Evolutionary conservation across 2,797 vertebrate species (phyloP).

Genomic region (Borostomias antarcticus): DNA sequence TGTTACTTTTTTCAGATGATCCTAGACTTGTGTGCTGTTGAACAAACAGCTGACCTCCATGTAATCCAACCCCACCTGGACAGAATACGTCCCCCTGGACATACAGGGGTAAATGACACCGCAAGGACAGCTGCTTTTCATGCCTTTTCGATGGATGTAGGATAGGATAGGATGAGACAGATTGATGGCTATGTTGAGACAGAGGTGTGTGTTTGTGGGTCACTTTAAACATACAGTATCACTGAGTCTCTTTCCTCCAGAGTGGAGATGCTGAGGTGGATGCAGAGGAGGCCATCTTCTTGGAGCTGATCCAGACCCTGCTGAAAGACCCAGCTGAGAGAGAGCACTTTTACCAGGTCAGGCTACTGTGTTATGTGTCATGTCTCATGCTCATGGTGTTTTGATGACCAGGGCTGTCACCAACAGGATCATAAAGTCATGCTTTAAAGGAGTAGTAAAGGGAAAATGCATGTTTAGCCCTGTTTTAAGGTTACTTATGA

Average conservation of each 20-base stretch:
- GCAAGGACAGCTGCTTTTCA: neutral
- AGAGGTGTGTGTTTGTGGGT: neutral
- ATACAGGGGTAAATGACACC: conserved; percentile 50
- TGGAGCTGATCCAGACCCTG: conserved; percentile 58
- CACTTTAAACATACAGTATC: neutral
- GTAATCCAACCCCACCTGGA: conserved; percentile 57
- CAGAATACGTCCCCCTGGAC: conserved; percentile 51
- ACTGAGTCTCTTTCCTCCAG: conserved; percentile 23
- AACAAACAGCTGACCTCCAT: conserved; percentile 41
- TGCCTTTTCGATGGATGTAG: too few relatives aligned
- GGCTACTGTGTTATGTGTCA: neutral
- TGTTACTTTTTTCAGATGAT: conserved; percentile 49
- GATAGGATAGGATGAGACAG: too few relatives aligned
- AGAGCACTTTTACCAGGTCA: conserved; percentile 64
- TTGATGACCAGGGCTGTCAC: neutral
- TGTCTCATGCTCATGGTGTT: neutral
- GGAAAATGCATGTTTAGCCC: too few relatives aligned
- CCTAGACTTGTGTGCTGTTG: conserved; percentile 60
- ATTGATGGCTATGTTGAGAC: too few relatives aligned
- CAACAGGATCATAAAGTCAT: neutral
- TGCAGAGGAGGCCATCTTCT: conserved; percentile 63
- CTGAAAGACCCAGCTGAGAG: conserved; percentile 60
- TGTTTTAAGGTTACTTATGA: too few relatives aligned
- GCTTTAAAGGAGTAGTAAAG: too few relatives aligned
- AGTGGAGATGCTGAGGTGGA: conserved; percentile 68